These are phyloP conservation scores for Ophion costatus DNA, from an alignment of 2,888 invertebrate genomes.

Conservation along the genomic window DNA sequence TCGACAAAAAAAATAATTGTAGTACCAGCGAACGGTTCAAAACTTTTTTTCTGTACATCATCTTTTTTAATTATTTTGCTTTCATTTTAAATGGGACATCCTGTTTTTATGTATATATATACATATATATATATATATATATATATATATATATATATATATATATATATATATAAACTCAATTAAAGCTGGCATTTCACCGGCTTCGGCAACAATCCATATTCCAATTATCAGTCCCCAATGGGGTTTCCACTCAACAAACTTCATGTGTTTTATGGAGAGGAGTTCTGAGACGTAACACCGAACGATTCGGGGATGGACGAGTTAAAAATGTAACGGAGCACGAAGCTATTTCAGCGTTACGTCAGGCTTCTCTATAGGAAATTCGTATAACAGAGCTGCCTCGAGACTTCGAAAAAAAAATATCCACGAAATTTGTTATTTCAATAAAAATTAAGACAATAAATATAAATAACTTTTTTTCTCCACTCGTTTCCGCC, in stretches of 20 bases:
- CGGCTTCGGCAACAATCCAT: constrained; percentile 27
- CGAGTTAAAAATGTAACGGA: constrained; percentile 42
- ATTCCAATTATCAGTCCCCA: constrained; percentile 39
- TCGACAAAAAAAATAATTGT: not conserved
- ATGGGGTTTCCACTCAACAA: constrained; percentile 25
- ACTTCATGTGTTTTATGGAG: not conserved
- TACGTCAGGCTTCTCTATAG: constrained; percentile 6
- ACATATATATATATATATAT: too few species aligned
- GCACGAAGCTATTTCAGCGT: constrained; percentile 43
- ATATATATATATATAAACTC: too few species aligned
- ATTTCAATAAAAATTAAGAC: too few species aligned
- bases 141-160: too few species aligned
- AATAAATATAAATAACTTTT: too few species aligned
- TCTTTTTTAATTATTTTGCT: not conserved
- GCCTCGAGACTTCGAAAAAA: not conserved
- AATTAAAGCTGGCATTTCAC: constrained; percentile 17
- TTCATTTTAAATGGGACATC: not conserved
- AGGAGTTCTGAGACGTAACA: not conserved
- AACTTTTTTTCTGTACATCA: not conserved
- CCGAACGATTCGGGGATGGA: not conserved
- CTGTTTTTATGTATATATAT: not conserved
- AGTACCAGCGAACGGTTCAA: not conserved
- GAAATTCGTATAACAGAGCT: constrained; percentile 26
- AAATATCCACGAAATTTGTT: not conserved
- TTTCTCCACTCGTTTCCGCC: too few species aligned